Percentiles rank a stretch among this genome's conserved stretches.
These are phyloP conservation scores for Drosophila gaucha DNA, from an alignment of 2,888 invertebrate genomes.

Conservation along the genomic window DNA sequence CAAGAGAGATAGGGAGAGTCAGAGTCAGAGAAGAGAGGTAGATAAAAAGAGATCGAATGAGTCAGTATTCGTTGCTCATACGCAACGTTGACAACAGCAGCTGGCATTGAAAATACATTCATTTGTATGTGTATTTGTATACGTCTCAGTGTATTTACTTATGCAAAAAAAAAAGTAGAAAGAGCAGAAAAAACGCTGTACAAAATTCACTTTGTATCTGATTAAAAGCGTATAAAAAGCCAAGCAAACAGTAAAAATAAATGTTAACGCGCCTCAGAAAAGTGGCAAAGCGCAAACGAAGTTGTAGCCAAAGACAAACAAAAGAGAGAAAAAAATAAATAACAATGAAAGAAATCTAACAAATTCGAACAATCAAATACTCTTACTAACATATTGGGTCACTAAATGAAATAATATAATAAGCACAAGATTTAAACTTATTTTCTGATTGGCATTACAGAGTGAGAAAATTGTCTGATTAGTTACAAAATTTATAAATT, in stretches of 20 bases:
- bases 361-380: constrained; percentile 11
- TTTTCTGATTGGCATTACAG: not conserved
- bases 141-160: constrained; percentile 41
- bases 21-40: not conserved
- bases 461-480: too few species aligned
- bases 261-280: constrained; percentile 33
- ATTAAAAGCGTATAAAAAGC: constrained; percentile 45
- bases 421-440: not conserved
- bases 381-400: not conserved
- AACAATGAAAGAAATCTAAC: not conserved
- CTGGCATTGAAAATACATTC: constrained; percentile 37
- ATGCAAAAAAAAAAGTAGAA: constrained; percentile 17
- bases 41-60: constrained; percentile 29
- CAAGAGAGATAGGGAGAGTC: not conserved
- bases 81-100: constrained; percentile 55
- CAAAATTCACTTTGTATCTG: constrained; percentile 42
- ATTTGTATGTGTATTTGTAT: constrained; percentile 25
- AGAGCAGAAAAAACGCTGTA: not conserved
- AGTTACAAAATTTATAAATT: too few species aligned
- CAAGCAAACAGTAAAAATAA: constrained; percentile 26
- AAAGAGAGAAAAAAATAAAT: not conserved
- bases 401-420: not conserved
- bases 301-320: constrained; percentile 25
- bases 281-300: constrained; percentile 28
- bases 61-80: constrained; percentile 60